Evolutionary conservation across 2,888 invertebrate genomes (phyloP), one percentile per base, ranked within the genome.

Genomic region (Epinotia ramella): DNA sequence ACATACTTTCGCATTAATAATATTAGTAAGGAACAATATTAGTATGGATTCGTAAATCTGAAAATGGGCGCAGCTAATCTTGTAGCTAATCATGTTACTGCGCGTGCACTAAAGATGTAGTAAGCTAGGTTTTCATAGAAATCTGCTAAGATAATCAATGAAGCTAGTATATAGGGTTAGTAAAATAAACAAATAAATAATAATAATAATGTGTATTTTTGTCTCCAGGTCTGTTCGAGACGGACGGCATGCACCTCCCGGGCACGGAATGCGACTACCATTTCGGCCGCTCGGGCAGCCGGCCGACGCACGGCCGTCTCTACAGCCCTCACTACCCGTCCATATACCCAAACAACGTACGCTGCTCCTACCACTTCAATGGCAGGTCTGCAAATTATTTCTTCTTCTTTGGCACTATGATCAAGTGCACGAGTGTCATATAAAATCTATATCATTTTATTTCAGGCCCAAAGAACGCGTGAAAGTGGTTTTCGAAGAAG

Each of bases 281-380:
- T 91, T 98, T 98, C 91, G 95, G 96, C 87, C 97, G 97, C 86
- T 96, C 96, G 59, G 96, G 96, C 82, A 95, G 95, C 84, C 95
- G 96, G 78, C 96, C 96, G 77, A 94, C 95, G 20, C 96, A 97
- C 88, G 97, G 98, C 73, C 96, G 96, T 76, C 96, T 98, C 86
- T 98, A 97, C 92, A 99, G 99, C 72, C 99, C 99, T 0, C 96
- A 97, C 76, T 99, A 99, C 95, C 99, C 99, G 79, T 99, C 99
- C 83, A 97, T 97, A 84, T 99, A 99, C 91, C 99, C 99, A 24
- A 97, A 97, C 89, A 98, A 98, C 89, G 96, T 98, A 84, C 96
- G 97, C 86, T 99, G 99, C 92, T 96, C 97, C 77, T 98, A 98
- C 93, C 96, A 97, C 86, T 97, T 99, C 88, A 96, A 97, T 84